These are phyloP conservation scores for Zaprionus ornatus DNA, from an alignment of 1,140 invertebrate genomes.

Conservation along the genomic window DNA sequence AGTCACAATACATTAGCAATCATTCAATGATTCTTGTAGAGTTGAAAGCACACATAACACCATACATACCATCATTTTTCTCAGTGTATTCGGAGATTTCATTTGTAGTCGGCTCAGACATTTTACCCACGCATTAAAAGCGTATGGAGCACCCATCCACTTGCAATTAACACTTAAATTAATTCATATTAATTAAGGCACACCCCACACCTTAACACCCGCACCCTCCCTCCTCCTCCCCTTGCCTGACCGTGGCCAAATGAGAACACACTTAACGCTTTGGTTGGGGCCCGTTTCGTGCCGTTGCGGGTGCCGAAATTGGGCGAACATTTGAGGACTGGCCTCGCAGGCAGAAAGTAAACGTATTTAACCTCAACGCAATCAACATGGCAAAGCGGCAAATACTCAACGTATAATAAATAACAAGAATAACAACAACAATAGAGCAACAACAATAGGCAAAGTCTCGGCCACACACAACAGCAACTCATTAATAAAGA, in stretches of 20 bases:
- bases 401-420: slow-evolving; percentile 66
- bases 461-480: slow-evolving; percentile 72
- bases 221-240: slow-evolving; percentile 16
- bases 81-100: slow-evolving; percentile 58
- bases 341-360: slow-evolving; percentile 39
- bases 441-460: slow-evolving; percentile 37
- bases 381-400: slow-evolving; percentile 74
- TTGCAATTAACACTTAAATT: slow-evolving; percentile 81
- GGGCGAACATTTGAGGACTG: background rate
- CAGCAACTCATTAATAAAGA: slow-evolving; percentile 75
- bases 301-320: background rate
- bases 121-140: slow-evolving; percentile 46
- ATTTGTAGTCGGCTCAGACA: slow-evolving; percentile 36
- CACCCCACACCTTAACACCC: background rate
- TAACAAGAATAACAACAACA: slow-evolving; percentile 46
- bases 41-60: background rate
- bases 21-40: background rate
- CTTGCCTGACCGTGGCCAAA: slow-evolving; percentile 43
- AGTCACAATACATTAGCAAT: background rate
- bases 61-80: slow-evolving; percentile 41
- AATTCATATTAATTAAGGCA: slow-evolving; percentile 81
- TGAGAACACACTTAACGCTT: slow-evolving; percentile 77
- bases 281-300: background rate
- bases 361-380: slow-evolving; percentile 69
- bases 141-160: slow-evolving; percentile 63